Evolutionary conservation across 2,797 vertebrate genomes (phyloP), one percentile per base, ranked within the genome.

Genomic region (Argyrosomus regius): DNA sequence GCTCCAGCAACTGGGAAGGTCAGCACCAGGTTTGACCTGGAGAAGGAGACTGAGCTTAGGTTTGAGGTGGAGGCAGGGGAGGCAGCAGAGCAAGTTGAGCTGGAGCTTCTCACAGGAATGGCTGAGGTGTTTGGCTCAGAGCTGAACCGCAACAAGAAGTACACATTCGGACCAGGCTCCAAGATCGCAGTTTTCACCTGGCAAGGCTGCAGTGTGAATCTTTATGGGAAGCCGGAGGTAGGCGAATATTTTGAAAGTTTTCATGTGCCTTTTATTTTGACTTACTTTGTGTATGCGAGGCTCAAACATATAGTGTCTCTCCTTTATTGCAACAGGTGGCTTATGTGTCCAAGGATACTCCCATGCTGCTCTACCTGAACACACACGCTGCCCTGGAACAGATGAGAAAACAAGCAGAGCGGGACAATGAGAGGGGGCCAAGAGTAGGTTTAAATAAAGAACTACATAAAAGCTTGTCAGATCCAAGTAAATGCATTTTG

Each of bases 111-210:
- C 39, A 94, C 96, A 0, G 98, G 98, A 60, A 94, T 98, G 95
- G 98, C 96, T 0, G 98, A 99, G 92, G 96, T 99, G 62, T 99
- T 99, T 45, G 98, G 98, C 43, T 98, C 98, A 0, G 98, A 99
- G 85, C 94, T 99, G 53, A 99, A 98, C 78, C 96, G 97, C 61
- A 99, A 99, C 91, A 99, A 99, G 92, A 98, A 97, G 82, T 99
- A 99, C 91, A 95, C 94, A 0, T 99, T 99, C 62, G 98, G 98
- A 5, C 95, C 97, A 0, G 98, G 98, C 1, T 96, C 97, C 57
- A 99, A 99, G 89, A 98, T 98, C 20, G 98, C 98, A 0, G 97
- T 99, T 56, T 99, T 99, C 89, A 99, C 98, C 18, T 99, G 98
- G 98, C 98, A 99, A 45, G 97, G 98, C 78, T 99, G 98, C 88